Percentiles rank a stretch among this genome's conserved stretches.
phyloP scores from a whole-genome alignment of 2,888 invertebrate species.

The Tachina grossa region DNA sequence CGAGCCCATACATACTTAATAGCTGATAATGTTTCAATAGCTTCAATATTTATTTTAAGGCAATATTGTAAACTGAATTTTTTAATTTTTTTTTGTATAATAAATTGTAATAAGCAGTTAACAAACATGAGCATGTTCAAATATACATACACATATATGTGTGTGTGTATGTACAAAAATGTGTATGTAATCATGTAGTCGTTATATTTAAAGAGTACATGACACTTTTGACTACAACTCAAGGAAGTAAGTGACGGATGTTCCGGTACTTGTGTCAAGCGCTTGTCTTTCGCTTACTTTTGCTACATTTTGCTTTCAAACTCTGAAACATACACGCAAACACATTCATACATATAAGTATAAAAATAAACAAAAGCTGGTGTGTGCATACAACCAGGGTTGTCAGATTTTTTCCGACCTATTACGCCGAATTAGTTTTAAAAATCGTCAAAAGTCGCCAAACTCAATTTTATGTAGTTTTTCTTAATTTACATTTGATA shows the following conservation, averaged over 20 bases:
- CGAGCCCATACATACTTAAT: no score
- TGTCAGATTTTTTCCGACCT: no score
- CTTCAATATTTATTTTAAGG: no score
- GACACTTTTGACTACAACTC: slow-evolving; percentile 73
- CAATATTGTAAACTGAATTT: no score
- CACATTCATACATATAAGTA: background rate
- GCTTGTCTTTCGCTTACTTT: slow-evolving; percentile 78
- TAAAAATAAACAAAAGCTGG: background rate
- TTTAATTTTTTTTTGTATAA: no score
- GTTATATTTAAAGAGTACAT: slow-evolving; percentile 54
- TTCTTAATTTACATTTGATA: no score
- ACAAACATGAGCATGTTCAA: background rate
- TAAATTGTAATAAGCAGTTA: no score
- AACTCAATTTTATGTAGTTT: no score
- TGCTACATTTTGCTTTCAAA: slow-evolving; percentile 40
- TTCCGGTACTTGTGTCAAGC: slow-evolving; percentile 82
- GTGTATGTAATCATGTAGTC: slow-evolving; percentile 5
- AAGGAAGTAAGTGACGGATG: slow-evolving; percentile 79
- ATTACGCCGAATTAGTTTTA: no score
- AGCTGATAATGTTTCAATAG: no score
- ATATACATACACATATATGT: background rate
- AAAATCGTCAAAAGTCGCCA: no score
- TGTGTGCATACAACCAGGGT: background rate
- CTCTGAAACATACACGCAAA: background rate
- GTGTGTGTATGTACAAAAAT: background rate